These are phyloP conservation scores for Caerostris extrusa DNA, from an alignment of 1,140 invertebrate genomes.

Conservation along the genomic window DNA sequence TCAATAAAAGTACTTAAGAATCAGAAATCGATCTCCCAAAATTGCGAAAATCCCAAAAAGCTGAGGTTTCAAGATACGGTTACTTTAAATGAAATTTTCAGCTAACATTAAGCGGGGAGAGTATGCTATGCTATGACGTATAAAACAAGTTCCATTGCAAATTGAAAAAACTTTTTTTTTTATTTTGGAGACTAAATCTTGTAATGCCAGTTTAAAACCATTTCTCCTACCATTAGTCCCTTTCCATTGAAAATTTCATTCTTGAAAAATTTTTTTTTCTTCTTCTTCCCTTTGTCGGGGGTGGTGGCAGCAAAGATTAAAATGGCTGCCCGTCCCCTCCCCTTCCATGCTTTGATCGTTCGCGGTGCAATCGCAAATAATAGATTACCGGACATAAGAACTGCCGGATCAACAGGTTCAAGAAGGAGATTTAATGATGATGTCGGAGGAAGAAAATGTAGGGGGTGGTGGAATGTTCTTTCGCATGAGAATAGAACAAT, in stretches of 20 bases:
- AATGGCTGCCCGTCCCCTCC: not conserved
- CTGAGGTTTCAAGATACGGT: no score
- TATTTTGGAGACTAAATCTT: no score
- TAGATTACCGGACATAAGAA: constrained; percentile 34
- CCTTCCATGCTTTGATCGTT: constrained; percentile 13
- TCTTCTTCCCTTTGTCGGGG: not conserved
- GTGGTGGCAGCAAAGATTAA: not conserved
- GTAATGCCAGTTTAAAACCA: no score
- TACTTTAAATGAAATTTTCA: no score
- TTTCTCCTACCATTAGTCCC: not conserved
- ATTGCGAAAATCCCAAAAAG: no score
- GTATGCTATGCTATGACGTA: no score
- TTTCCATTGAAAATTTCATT: not conserved
- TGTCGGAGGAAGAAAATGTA: not conserved
- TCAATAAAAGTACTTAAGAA: no score
- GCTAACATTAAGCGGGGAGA: no score
- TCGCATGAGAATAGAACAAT: not conserved
- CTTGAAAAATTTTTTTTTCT: not conserved
- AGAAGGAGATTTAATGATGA: constrained; percentile 13
- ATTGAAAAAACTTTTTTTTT: no score
- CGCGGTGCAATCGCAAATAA: constrained; percentile 49
- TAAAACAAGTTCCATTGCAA: no score
- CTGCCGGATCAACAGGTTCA: constrained; percentile 28
- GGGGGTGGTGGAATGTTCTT: not conserved
- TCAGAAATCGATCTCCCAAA: no score